Evolutionary conservation across 2,113 vertebrate species (phyloP), one percentile per base, ranked within the genome.

Genomic region (Anseranas semipalmata): DNA sequence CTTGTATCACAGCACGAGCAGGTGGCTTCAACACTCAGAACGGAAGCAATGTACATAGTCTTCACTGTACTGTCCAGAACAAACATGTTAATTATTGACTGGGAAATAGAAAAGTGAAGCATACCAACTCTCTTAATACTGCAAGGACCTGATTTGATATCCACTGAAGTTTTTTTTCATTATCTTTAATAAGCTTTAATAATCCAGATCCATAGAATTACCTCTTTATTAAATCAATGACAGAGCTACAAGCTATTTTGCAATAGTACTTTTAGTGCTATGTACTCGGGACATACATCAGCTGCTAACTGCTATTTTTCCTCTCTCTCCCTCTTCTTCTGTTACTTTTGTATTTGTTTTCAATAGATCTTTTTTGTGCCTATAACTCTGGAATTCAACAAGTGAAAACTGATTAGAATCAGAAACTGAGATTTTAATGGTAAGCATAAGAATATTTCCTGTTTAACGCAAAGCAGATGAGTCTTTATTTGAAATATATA

Each of bases 151-250:
- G 11, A 72, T 43, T 93, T 25, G 67, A 78, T 78, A 71, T 28
- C 43, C 60, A 86, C 15, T 78, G 66, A 72, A 81, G 16, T 9
- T 66, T 82, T 75, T 63, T 59, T 72, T 60, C 32, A 10, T 59
- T 74, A 30, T 43, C n/a, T 86, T 92, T 70, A 91, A 77, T 75
- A 55, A 95, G n/a, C 48, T 77, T 78, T 86, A 96, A 76, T 74
- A 88, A 93, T 56, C 43, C 16, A 52, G 33, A 35, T 78, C 85
- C 56, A 87, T 71, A 77, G 46, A 93, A 90, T 92, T 94, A 86
- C 12, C 81, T 74, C 79, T 84, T 94, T 84, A 74, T 80, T 86
- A 93, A 96, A 82, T 89, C 62, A 87, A 60, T 87, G 45, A 92
- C 60, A 93, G 52, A 90, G 59, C 24, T 90, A 71, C 22, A 75